These are phyloP conservation scores for Cephalopterus ornatus DNA, from an alignment of 2,113 vertebrate genomes.

Conservation along the genomic window DNA sequence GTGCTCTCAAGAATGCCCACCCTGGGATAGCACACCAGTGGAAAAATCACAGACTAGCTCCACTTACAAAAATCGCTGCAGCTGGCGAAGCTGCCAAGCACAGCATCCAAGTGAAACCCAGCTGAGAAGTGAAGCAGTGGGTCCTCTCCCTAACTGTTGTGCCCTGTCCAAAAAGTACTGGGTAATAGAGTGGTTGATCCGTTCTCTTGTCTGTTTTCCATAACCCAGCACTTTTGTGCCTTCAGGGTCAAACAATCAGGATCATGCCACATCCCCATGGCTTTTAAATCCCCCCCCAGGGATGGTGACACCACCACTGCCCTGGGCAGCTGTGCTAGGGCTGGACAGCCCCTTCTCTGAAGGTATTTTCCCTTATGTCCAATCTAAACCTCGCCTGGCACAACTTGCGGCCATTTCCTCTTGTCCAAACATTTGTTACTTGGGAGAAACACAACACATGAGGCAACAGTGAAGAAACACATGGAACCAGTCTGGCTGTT, in stretches of 20 bases:
- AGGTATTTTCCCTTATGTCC: not conserved
- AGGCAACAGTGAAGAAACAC: not conserved
- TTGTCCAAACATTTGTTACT: not conserved
- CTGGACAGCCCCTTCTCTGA: not conserved
- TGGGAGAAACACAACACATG: not conserved
- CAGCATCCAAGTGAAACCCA: conserved; percentile 42
- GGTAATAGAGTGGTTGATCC: not conserved
- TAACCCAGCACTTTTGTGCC: not conserved
- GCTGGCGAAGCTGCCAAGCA: not conserved
- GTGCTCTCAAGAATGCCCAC: conserved; percentile 29
- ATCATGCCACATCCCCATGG: not conserved
- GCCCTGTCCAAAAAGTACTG: fast-evolving
- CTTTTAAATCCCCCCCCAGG: not conserved
- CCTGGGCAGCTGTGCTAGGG: not conserved
- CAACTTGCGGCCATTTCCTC: not conserved
- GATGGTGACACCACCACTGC: not conserved
- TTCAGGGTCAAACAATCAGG: not conserved
- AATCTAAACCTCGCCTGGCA: not conserved
- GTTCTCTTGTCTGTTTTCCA: not conserved
- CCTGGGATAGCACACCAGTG: conserved; percentile 22
- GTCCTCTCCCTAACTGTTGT: not conserved
- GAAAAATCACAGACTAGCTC: conserved; percentile 49
- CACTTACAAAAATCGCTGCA: conserved; percentile 50
- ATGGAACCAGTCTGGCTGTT: not conserved
- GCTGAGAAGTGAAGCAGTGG: not conserved